Conservation (phyloP, 2,797 vertebrate genomes). For the Ciconia nigra region DNA sequence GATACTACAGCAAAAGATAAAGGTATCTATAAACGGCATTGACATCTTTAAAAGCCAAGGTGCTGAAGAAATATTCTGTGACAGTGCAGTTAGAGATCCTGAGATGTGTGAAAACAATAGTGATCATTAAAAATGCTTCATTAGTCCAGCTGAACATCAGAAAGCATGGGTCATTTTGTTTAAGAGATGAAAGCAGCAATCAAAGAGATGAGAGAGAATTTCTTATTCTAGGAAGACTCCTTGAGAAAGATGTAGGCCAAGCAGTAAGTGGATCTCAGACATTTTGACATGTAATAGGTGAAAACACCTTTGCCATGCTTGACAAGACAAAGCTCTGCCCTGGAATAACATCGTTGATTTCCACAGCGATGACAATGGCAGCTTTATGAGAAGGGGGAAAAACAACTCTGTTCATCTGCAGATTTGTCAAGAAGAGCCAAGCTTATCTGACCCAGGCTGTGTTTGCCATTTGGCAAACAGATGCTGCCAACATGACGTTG, state of each 20-base stretch:
- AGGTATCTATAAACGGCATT: background rate
- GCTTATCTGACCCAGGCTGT: background rate
- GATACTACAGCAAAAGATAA: background rate
- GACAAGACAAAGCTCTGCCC: background rate
- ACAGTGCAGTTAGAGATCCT: background rate
- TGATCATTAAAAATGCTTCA: background rate
- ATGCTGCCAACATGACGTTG: background rate
- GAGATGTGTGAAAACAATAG: background rate
- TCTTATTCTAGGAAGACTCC: background rate
- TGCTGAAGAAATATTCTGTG: background rate
- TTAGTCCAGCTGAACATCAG: background rate
- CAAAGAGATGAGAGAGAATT: background rate
- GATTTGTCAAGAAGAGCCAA: background rate
- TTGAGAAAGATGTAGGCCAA: constrained; percentile 3
- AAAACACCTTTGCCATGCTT: constrained; percentile 10
- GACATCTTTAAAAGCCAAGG: background rate
- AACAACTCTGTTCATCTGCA: background rate
- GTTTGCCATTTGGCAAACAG: constrained; percentile 1
- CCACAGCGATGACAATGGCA: background rate
- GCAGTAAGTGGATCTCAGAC: background rate
- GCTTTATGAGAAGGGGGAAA: background rate
- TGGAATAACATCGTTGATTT: background rate
- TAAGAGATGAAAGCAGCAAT: background rate
- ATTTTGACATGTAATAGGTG: background rate
- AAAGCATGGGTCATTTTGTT: constrained; percentile 1